Percentiles rank a stretch among this genome's conserved stretches.
These are phyloP conservation scores for Augochlorella aurata DNA, from an alignment of 2,888 invertebrate genomes.

Conservation along the genomic window DNA sequence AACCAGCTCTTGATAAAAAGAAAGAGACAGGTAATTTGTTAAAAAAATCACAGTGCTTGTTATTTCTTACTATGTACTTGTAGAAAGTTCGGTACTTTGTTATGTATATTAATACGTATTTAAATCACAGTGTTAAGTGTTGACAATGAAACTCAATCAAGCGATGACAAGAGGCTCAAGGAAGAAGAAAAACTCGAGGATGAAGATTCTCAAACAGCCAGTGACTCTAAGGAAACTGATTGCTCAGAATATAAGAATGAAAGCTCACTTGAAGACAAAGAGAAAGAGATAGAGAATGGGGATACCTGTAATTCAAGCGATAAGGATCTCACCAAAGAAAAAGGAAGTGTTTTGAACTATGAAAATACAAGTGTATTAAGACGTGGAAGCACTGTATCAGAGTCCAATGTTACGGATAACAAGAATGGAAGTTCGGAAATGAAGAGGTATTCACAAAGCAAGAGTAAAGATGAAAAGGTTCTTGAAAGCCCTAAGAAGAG, in stretches of 20 bases:
- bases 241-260: constrained; percentile 2
- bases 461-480: constrained; percentile 19
- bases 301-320: neutral
- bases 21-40: constrained; percentile 13
- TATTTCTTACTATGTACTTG: too few species aligned
- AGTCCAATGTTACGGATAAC: constrained; percentile 4
- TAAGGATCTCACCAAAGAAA: neutral
- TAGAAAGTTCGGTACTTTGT: too few species aligned
- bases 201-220: neutral
- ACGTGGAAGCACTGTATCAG: constrained; percentile 16
- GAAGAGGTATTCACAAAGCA: neutral
- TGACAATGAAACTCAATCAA: constrained; percentile 37
- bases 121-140: constrained; percentile 1
- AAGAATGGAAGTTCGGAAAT: constrained; percentile 18
- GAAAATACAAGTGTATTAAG: constrained; percentile 25
- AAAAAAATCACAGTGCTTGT: neutral
- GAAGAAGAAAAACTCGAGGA: constrained; percentile 11
- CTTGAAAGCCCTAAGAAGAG: constrained; percentile 20
- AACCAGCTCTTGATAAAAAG: constrained; percentile 55
- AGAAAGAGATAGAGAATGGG: neutral
- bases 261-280: neutral
- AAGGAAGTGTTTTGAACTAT: neutral
- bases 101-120: too few species aligned
- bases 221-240: neutral
- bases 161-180: neutral